Conservation (phyloP, 2,888 invertebrate genomes). For the Marronus borbonicus region DNA sequence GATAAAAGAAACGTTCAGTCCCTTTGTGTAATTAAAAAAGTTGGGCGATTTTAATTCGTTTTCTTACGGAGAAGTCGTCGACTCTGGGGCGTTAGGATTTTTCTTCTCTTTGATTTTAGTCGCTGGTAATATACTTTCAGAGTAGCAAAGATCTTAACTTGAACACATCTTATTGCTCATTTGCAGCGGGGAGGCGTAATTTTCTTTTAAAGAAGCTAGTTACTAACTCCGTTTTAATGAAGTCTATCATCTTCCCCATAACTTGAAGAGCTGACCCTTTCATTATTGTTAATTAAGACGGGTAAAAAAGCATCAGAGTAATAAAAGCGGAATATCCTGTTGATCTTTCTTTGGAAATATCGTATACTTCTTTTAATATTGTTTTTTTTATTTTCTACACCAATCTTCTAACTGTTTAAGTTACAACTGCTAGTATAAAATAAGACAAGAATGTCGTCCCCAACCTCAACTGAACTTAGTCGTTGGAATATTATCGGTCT, state of each 20-base stretch:
- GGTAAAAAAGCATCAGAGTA: too few species aligned
- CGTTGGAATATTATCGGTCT: slow-evolving; percentile 55
- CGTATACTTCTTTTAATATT: too few species aligned
- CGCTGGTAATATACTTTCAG: too few species aligned
- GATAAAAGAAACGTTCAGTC: slow-evolving; percentile 52
- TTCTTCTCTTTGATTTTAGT: not conserved
- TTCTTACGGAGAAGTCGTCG: not conserved
- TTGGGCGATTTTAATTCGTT: slow-evolving; percentile 43
- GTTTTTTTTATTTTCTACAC: too few species aligned
- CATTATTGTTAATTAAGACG: too few species aligned
- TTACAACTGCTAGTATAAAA: too few species aligned
- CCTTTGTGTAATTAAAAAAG: slow-evolving; percentile 57
- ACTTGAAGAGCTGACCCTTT: not conserved
- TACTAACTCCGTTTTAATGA: slow-evolving; percentile 31
- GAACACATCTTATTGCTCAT: slow-evolving; percentile 47
- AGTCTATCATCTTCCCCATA: slow-evolving; percentile 2
- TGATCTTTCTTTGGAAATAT: too few species aligned
- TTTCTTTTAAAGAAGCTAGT: slow-evolving; percentile 29
- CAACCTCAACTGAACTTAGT: too few species aligned
- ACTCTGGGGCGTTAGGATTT: not conserved
- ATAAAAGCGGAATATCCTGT: too few species aligned
- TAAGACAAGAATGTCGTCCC: too few species aligned
- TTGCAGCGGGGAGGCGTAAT: slow-evolving; percentile 40
- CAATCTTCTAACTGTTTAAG: too few species aligned
- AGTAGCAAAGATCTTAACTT: slow-evolving; percentile 12